Conservation (phyloP, 2,113 vertebrate species). For the Elanoides forficatus region DNA sequence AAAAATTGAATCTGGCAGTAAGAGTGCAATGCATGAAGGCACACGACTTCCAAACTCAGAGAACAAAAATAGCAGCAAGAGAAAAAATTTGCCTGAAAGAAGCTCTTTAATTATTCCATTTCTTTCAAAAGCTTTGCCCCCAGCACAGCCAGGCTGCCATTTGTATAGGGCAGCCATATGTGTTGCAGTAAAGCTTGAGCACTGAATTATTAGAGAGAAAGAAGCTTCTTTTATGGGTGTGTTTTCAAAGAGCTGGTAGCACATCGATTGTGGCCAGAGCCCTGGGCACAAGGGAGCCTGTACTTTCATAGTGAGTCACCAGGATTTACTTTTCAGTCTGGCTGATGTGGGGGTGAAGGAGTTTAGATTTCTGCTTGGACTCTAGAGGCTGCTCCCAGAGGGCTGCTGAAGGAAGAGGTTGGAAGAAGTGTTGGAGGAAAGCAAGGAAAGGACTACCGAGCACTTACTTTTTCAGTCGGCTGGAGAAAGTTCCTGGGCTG, state of each 20-base stretch:
- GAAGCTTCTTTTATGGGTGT: background rate
- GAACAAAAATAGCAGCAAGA: conserved; percentile 39
- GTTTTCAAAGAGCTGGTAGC: background rate
- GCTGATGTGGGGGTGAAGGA: background rate
- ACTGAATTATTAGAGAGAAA: background rate
- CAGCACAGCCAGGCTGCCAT: background rate
- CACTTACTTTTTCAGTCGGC: background rate
- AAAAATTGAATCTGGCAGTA: conserved; percentile 35
- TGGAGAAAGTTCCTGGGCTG: background rate
- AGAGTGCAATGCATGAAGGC: background rate
- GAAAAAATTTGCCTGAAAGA: background rate
- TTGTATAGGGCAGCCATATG: background rate
- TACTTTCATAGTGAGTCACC: background rate
- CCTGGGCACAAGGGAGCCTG: background rate
- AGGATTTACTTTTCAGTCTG: background rate
- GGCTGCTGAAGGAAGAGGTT: background rate
- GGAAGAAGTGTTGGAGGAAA: background rate
- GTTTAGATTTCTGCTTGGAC: background rate
- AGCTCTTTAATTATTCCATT: background rate
- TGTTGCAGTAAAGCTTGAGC: background rate
- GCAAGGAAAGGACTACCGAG: background rate
- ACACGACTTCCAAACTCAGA: background rate
- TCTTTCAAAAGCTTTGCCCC: background rate
- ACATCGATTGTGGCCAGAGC: background rate
- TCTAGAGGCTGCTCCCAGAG: background rate